These are phyloP conservation scores for Idris sp. DNA, from an alignment of 1,140 invertebrate species.

Conservation along the genomic window DNA sequence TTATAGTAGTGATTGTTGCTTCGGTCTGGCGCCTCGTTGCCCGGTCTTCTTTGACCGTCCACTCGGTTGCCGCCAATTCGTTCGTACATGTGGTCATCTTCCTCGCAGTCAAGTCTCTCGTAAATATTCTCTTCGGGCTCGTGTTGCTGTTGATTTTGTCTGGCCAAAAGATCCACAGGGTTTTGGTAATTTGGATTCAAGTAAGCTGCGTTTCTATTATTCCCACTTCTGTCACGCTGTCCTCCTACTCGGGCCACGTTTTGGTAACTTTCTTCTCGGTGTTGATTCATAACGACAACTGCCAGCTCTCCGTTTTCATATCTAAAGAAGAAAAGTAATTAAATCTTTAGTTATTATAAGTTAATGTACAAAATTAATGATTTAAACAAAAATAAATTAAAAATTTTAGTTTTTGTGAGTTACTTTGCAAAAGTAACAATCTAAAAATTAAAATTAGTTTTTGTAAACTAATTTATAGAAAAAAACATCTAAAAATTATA, in stretches of 20 bases:
- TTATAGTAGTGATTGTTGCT: constrained; percentile 66
- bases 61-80: constrained; percentile 67
- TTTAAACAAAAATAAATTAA: too few species aligned
- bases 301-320: constrained; percentile 75
- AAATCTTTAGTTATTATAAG: not conserved
- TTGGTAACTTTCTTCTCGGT: constrained; percentile 70
- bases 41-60: constrained; percentile 49
- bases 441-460: too few species aligned
- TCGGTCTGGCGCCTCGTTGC: constrained; percentile 60
- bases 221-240: constrained; percentile 57
- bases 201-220: constrained; percentile 59
- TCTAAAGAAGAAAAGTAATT: constrained; percentile 22
- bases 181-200: constrained; percentile 74
- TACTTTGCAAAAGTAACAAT: too few species aligned
- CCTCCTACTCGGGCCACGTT: constrained; percentile 58
- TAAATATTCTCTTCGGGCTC: constrained; percentile 76
- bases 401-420: too few species aligned
- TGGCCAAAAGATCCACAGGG: constrained; percentile 64
- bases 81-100: constrained; percentile 73
- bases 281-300: constrained; percentile 72
- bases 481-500: too few species aligned
- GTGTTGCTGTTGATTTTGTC: constrained; percentile 59
- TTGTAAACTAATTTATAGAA: too few species aligned
- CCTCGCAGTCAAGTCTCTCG: constrained; percentile 72
- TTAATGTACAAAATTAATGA: too few species aligned